These are phyloP conservation scores for Thalassophryne amazonica DNA, from an alignment of 2,797 vertebrate species.

Conservation along the genomic window DNA sequence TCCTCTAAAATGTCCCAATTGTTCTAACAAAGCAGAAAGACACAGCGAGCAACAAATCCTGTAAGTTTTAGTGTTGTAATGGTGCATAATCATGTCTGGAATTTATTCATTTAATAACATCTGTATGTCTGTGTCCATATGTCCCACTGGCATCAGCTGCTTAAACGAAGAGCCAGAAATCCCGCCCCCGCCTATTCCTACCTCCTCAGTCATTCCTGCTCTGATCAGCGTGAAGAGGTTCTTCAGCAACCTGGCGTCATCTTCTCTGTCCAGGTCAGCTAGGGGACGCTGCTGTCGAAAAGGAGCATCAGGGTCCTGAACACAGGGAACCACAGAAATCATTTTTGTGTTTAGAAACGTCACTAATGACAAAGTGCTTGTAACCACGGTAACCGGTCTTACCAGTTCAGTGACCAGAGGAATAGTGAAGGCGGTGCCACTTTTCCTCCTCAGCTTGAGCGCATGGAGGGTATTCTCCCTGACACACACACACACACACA, in stretches of 20 bases:
- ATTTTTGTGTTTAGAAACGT: background rate
- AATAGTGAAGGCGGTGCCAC: conserved; percentile 76
- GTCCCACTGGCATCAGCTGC: no score
- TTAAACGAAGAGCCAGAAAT: no score
- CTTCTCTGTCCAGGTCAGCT: conserved; percentile 93
- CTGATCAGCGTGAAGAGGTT: conserved; percentile 93
- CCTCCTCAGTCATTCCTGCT: conserved; percentile 97
- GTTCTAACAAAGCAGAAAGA: no score
- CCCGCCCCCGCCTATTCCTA: conserved; percentile 38
- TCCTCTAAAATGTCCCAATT: no score
- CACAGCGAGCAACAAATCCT: no score
- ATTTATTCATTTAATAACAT: no score
- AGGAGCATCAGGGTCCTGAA: conserved; percentile 94
- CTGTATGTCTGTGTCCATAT: no score
- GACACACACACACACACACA: conserved; percentile 21
- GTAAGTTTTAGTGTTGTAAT: no score
- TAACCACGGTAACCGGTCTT: conserved; percentile 13
- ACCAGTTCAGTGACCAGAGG: conserved; percentile 94
- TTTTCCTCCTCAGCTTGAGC: conserved; percentile 84
- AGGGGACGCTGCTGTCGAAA: conserved; percentile 93
- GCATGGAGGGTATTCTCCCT: conserved; percentile 96
- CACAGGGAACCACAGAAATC: background rate
- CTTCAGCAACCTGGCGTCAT: conserved; percentile 90
- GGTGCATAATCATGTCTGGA: no score
- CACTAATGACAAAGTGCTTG: background rate